These are phyloP conservation scores for Polietes domitor DNA, from an alignment of 2,888 invertebrate genomes.

Conservation along the genomic window DNA sequence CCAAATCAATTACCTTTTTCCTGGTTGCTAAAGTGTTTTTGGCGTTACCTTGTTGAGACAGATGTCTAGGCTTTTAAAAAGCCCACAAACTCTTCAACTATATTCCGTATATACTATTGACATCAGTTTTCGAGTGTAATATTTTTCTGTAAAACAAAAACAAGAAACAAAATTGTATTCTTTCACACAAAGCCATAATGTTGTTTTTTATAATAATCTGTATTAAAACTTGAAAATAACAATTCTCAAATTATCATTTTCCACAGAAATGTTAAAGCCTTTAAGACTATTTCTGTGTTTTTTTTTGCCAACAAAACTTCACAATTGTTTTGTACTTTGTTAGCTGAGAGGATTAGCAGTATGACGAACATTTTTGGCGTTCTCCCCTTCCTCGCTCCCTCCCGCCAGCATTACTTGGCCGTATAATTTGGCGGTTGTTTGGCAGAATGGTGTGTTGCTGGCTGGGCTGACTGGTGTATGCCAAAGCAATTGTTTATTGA, in stretches of 20 bases:
- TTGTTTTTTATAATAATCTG: conserved; percentile 40
- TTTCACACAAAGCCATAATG: background rate
- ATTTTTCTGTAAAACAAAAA: conserved; percentile 18
- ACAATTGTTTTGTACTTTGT: conserved; percentile 48
- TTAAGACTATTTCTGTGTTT: background rate
- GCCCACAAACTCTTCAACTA: no score
- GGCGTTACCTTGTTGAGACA: no score
- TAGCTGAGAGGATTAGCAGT: conserved; percentile 62
- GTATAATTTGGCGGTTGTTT: conserved; percentile 54
- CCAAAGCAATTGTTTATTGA: conserved; percentile 64
- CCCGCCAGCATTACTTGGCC: conserved; percentile 33
- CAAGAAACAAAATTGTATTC: conserved; percentile 21
- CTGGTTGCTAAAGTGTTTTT: no score
- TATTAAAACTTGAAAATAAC: conserved; percentile 46
- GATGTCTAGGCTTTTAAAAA: no score
- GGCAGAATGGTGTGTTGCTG: background rate
- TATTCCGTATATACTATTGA: no score
- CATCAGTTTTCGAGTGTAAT: conserved; percentile 31
- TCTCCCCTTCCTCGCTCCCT: background rate
- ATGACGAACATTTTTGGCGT: conserved; percentile 53
- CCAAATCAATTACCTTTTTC: no score
- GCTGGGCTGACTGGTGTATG: conserved; percentile 16
- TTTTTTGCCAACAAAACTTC: conserved; percentile 15
- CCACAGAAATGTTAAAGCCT: conserved; percentile 39
- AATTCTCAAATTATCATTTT: conserved; percentile 64